These are phyloP conservation scores for Zeus faber DNA, from an alignment of 2,113 vertebrate genomes.

Conservation along the genomic window DNA sequence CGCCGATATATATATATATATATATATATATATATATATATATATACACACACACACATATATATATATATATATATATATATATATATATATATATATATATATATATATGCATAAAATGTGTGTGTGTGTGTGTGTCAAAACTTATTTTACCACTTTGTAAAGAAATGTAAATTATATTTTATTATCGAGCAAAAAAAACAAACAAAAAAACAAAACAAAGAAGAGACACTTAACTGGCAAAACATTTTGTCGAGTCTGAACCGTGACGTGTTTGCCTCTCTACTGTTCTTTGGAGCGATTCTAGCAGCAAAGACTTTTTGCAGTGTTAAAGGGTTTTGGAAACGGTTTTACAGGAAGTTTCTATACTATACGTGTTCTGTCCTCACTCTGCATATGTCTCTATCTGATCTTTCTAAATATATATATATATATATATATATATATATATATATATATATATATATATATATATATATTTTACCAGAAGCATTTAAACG, in stretches of 20 bases:
- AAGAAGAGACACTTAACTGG: slow-evolving; percentile 62
- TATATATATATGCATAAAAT: too few species aligned
- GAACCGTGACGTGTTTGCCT: slow-evolving; percentile 81
- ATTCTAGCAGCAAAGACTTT: slow-evolving; percentile 73
- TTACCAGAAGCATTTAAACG: slow-evolving; percentile 60
- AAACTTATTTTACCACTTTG: slow-evolving; percentile 72
- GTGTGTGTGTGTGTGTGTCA: too few species aligned
- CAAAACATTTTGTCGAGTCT: slow-evolving; percentile 78
- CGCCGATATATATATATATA: slow-evolving; percentile 35
- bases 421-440: too few species aligned
- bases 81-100: too few species aligned
- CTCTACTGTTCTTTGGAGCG: slow-evolving; percentile 76
- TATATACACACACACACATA: too few species aligned
- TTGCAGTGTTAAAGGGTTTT: slow-evolving; percentile 73
- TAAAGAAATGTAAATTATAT: slow-evolving; percentile 83
- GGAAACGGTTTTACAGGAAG: slow-evolving; percentile 60
- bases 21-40: too few species aligned
- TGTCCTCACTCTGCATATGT: slow-evolving; percentile 52
- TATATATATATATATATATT: too few species aligned
- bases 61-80: too few species aligned
- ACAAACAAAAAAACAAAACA: slow-evolving; percentile 66
- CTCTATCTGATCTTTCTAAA: slow-evolving; percentile 42
- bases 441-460: too few species aligned
- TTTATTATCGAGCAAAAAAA: slow-evolving; percentile 79
- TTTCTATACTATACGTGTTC: slow-evolving; percentile 57